These are phyloP conservation scores for Plestiodon gilberti DNA, from an alignment of 2,113 vertebrate genomes.

Conservation along the genomic window DNA sequence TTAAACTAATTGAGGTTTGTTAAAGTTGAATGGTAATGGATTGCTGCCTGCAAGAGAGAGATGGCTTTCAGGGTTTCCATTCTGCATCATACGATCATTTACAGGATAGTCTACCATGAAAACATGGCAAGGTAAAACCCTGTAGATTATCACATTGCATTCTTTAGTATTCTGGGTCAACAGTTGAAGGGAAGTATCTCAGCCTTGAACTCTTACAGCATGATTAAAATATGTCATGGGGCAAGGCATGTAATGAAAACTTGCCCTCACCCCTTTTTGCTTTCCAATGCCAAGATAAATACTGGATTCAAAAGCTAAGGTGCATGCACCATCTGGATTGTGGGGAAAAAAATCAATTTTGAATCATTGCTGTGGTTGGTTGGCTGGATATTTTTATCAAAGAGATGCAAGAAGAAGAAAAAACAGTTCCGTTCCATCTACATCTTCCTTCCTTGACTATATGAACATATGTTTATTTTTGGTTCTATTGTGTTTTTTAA, in stretches of 20 bases:
- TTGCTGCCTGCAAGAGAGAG: neutral
- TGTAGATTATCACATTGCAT: accelerated
- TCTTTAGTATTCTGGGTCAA: neutral
- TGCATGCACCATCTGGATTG: constrained; percentile 59
- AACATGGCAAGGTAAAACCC: constrained; percentile 18
- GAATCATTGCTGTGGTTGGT: constrained; percentile 48
- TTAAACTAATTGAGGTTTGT: neutral
- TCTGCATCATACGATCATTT: constrained; percentile 35
- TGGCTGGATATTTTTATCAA: constrained; percentile 39
- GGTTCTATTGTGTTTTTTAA: constrained; percentile 31
- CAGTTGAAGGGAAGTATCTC: neutral
- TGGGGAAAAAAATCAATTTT: constrained; percentile 51
- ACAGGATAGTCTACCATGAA: neutral
- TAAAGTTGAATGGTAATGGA: neutral
- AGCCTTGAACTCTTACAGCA: constrained; percentile 46
- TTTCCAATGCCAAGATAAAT: constrained; percentile 61
- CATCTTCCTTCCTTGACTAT: constrained; percentile 13
- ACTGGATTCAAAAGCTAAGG: constrained; percentile 64
- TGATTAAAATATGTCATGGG: constrained; percentile 34
- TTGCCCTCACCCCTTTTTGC: constrained; percentile 11
- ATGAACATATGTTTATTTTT: neutral
- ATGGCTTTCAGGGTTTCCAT: neutral
- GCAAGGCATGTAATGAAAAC: constrained; percentile 40
- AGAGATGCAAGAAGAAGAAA: constrained; percentile 25
- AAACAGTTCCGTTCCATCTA: constrained; percentile 47